Evolutionary conservation across 2,888 invertebrate species (phyloP), one percentile per base, ranked within the genome.

Genomic region (Gastracanthus pulcherrimus): DNA sequence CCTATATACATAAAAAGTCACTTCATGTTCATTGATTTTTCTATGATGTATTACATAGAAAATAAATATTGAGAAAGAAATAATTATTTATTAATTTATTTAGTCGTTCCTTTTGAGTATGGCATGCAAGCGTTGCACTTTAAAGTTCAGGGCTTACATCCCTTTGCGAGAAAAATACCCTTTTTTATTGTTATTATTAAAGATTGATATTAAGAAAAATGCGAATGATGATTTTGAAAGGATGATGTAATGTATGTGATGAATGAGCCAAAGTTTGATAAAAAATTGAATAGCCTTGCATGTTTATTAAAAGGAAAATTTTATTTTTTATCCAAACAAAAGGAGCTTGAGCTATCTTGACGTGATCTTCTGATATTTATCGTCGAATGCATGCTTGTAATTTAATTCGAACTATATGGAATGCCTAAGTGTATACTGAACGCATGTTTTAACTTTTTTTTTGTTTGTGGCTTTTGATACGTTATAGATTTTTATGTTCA

Each of bases 381-480:
- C 36, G 48, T 51, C 62, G 48, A 70, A 34, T 69, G 77, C 77
- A 77, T 71, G 70, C 16, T 51, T 70, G 55, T 62, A 7, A 70
- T 51, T 34, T 29, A 34, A 26, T 62, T 51, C 31, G 9, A 62
- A 62, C 26, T 80, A 16, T 23, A 45, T 51, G 67, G 19, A 78
- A 64, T 78, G 38, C 38, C 45, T 51, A 48, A 58, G 48, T 81
- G 41, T 55, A 9, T 7, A 70, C 19, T 36, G 26, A 62, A 76
- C 11, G 70, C 70, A 80, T 75, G 81, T 76, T 41, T 81, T 31
- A n/a, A 71, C n/a, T n/a, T 55, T 48, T 48, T 23, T 70, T 70
- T 29, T 62, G 62, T 77, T 62, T 74, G 29, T 36, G 11, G 64
- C 36, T 80, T 77, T 67, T 74, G 36, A 38, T 38, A 45, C 19